Evolutionary conservation across 2,888 invertebrate species (phyloP), one percentile per base, ranked within the genome.

Genomic region (Tenodera sinensis): DNA sequence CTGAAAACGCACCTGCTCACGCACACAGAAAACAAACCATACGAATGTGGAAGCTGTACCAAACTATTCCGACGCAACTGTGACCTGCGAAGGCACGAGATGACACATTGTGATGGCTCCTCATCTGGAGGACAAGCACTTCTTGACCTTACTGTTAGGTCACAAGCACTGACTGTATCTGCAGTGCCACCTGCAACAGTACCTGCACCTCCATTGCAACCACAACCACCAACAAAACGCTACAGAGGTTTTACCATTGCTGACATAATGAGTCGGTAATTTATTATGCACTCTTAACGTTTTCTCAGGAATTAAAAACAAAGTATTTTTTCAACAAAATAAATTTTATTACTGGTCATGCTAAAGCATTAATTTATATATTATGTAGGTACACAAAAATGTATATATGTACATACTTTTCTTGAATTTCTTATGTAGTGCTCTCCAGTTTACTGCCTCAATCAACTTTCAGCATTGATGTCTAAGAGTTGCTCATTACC

Each of bases 261-360:
- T 92, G 97, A 98, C 92, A 98, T 98, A 91, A 97, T 98, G 97
- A 97, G 96, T 93, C 96, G 97, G 94, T 97, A 96, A 87, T 30
- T 14, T 7, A 15, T 42, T 86, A 20, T 3, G 54, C 20, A 20
- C 25, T 71, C 20, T 54, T 71, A 6, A 20, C 20, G 2, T 71
- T 71, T 71, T 71, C 54, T 71, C 54, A 71, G 54, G 54, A 71
- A 71, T 71, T 71, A 71, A 71, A 15, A 71, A 25, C 54, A 71
- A 71, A 71, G 42, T 71, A 71, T 71, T 71, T 71, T 71, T 71
- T 20, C 54, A 71, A 20, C 20, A 20, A 71, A 71, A 25, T 71
- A 71, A 71, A 71, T 71, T 71, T 71, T 71, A 20, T 71, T 71
- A 71, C 54, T 71, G 54, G 54, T 71, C 54, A 71, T 71, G 54